Evolutionary conservation across 2,113 vertebrate species (phyloP).

Genomic region (Malaclemys terrapin): DNA sequence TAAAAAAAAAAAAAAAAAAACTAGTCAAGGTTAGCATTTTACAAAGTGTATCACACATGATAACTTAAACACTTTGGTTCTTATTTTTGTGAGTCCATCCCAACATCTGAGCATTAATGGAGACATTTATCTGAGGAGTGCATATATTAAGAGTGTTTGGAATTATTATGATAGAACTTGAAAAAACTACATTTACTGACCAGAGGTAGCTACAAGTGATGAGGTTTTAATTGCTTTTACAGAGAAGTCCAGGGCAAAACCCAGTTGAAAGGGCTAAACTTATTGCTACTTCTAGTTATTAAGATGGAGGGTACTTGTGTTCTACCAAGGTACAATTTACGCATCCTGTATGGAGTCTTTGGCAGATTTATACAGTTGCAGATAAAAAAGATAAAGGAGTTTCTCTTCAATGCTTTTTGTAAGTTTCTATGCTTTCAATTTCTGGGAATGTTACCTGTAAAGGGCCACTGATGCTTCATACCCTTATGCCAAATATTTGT

Average conservation of each 20-base stretch:
- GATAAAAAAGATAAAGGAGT: not conserved
- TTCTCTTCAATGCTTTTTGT: not conserved
- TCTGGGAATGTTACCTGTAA: not conserved
- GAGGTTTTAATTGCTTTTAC: not conserved
- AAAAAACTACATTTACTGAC: not conserved
- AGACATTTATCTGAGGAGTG: not conserved
- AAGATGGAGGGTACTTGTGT: not conserved
- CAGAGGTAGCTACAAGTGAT: not conserved
- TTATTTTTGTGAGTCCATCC: not conserved
- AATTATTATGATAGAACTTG: not conserved
- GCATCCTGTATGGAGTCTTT: not conserved
- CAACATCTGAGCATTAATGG: not conserved
- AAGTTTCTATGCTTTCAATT: accelerated
- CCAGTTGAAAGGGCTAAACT: not conserved
- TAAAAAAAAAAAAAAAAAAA: not conserved
- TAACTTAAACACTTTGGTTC: not conserved
- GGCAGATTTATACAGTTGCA: not conserved
- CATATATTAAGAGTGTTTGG: not conserved
- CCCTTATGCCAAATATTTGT: not conserved
- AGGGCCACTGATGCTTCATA: not conserved
- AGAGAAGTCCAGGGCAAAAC: not conserved
- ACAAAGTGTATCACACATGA: not conserved
- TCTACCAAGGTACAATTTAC: not conserved
- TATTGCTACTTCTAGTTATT: not conserved
- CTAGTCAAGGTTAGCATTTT: not conserved